phyloP scores from a whole-genome alignment of 1,140 invertebrate genomes.

The Neodiprion fabricii region DNA sequence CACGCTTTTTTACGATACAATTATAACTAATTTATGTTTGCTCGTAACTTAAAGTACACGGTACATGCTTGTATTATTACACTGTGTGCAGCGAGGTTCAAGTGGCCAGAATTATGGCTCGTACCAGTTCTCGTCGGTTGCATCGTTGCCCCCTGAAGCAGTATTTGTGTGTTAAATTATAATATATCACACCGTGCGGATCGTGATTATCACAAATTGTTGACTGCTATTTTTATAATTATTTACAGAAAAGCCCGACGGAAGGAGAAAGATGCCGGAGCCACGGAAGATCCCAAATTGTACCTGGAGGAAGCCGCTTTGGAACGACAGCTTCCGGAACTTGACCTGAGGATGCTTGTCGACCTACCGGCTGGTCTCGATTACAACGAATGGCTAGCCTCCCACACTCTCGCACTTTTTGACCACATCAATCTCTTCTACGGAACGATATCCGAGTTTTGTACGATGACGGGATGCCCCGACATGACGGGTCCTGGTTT shows the following conservation, averaged over 20 bases:
- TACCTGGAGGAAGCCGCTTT: slow-evolving; percentile 94
- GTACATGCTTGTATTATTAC: no score
- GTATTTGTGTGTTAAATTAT: slow-evolving; percentile 8
- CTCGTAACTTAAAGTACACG: not conserved
- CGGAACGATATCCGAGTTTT: slow-evolving; percentile 97
- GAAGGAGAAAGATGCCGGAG: slow-evolving; percentile 89
- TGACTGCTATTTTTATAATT: slow-evolving; percentile 20
- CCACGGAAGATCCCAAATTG: slow-evolving; percentile 87
- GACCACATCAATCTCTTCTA: slow-evolving; percentile 98
- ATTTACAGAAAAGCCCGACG: slow-evolving; percentile 92
- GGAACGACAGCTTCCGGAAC: slow-evolving; percentile 90
- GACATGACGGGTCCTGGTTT: slow-evolving; percentile 95
- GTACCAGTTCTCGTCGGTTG: not conserved
- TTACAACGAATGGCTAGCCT: slow-evolving; percentile 98
- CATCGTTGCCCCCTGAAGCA: not conserved
- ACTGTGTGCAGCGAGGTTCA: not conserved
- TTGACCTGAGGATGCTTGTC: slow-evolving; percentile 90
- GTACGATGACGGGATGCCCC: slow-evolving; percentile 90
- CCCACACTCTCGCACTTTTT: slow-evolving; percentile 96
- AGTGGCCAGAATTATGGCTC: not conserved
- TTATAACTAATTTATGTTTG: slow-evolving; percentile 3
- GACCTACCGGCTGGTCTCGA: slow-evolving; percentile 92
- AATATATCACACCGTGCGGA: not conserved
- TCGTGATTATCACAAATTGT: no score
- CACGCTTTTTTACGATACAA: not conserved